Evolutionary conservation across 2,888 invertebrate species (phyloP), one percentile per base, ranked within the genome.

Genomic region (Ichneumoninae sp.): DNA sequence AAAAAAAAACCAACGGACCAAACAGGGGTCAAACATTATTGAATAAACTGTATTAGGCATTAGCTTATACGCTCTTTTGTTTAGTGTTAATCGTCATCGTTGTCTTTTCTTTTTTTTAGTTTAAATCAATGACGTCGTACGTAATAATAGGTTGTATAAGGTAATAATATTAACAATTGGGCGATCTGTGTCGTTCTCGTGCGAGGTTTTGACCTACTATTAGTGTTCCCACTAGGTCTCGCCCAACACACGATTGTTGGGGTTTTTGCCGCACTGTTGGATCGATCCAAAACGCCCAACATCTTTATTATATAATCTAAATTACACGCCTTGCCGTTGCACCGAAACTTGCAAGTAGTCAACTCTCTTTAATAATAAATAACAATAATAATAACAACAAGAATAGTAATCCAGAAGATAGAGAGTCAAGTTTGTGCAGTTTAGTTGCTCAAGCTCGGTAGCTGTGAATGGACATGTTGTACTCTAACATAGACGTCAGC

Each of bases 401-500:
- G 3, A 40, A 73, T 63, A 5, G 16, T 60, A 57, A 57, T 57
- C 13, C 1, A 6, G 36, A 66, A 16, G n/a, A 63, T 52, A 40
- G 75, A 80, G 78, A 83, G 78, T 83, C 76, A 65, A 77, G 69
- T 78, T 86, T 87, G 89, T 75, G 89, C 88, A 90, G 88, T 88
- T 88, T 87, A 81, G 87, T 91, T 90, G 91, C 91, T 91, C 89
- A 89, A 90, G 91, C 91, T 88, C 90, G 90, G 91, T 88, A 89
- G 90, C 90, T 90, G 89, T 91, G 90, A 90, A 92, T 93, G 92
- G 91, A 93, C 93, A 92, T 92, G 92, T 92, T 75, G 77, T 92
- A 91, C 88, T 93, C 93, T 93, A 93, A 93, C 93, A 93, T 92
- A 92, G 91, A 93, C 91, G 93, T 93, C 93, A 93, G 93, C 93